Evolutionary conservation across 2,113 vertebrate genomes (phyloP).

Genomic region (Tupaia tana): DNA sequence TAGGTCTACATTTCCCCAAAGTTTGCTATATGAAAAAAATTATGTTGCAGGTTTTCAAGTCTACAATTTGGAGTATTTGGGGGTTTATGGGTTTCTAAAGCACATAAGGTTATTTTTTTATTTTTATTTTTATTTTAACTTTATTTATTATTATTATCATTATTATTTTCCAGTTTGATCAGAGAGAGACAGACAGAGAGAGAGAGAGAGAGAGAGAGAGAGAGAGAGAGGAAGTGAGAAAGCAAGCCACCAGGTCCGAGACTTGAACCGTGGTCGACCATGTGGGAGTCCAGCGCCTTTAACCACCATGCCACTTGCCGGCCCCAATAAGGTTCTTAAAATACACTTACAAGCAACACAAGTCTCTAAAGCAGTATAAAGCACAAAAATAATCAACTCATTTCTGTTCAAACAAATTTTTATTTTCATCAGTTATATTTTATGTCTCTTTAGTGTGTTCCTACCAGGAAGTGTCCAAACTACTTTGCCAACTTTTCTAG

Average conservation of each 20-base stretch:
- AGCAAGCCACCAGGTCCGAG: too few relatives aligned
- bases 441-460: not conserved
- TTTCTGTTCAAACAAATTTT: slow-evolving; percentile 41
- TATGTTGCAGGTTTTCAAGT: slow-evolving; percentile 63
- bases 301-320: too few relatives aligned
- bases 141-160: too few relatives aligned
- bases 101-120: slow-evolving; percentile 42
- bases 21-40: slow-evolving; percentile 62
- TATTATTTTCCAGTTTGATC: too few relatives aligned
- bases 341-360: not conserved
- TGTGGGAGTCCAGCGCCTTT: too few relatives aligned
- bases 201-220: too few relatives aligned
- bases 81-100: slow-evolving; percentile 7
- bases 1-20: slow-evolving; percentile 49
- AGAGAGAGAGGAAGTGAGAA: too few relatives aligned
- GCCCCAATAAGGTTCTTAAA: slow-evolving; percentile 56
- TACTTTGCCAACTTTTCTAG: not conserved
- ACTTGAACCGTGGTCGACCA: too few relatives aligned
- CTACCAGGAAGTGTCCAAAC: not conserved
- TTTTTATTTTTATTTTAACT: too few relatives aligned
- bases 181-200: too few relatives aligned
- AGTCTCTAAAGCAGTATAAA: not conserved
- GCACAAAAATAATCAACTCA: not conserved
- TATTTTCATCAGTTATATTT: slow-evolving; percentile 12
- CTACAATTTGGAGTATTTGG: slow-evolving; percentile 34